Conservation (phyloP, 2,113 vertebrate genomes). For the Lonchura striata region DNA sequence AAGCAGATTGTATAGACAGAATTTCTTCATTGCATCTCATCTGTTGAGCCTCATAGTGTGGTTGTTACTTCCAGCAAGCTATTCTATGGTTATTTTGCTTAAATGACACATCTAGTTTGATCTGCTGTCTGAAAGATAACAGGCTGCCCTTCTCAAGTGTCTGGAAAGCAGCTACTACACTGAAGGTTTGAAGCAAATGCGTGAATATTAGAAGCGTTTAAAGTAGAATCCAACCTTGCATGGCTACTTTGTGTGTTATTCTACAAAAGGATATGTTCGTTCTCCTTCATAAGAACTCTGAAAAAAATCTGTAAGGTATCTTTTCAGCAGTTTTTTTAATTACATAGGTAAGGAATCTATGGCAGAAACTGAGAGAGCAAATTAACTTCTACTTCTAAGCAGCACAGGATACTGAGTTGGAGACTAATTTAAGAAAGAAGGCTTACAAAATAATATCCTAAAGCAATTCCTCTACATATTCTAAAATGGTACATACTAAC, state of each 20-base stretch:
- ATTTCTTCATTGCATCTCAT: constrained; percentile 11
- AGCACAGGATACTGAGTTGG: background rate
- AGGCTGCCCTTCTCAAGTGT: background rate
- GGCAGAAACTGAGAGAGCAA: background rate
- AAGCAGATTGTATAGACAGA: constrained; percentile 42
- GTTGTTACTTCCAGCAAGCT: constrained; percentile 25
- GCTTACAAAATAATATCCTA: background rate
- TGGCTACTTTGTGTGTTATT: background rate
- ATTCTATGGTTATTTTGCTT: constrained; percentile 27
- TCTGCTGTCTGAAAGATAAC: background rate
- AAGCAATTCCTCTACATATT: background rate
- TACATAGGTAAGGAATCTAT: background rate
- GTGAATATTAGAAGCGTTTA: background rate
- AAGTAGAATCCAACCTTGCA: background rate
- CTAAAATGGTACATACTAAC: background rate
- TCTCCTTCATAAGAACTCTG: background rate
- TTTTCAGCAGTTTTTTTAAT: background rate
- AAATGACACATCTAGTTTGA: background rate
- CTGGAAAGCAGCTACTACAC: background rate
- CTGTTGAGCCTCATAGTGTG: background rate
- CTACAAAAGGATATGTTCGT: background rate
- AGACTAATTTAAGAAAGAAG: background rate
- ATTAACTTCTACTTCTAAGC: background rate
- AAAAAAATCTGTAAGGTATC: background rate
- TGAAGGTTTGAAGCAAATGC: background rate